Evolutionary conservation across 2,797 vertebrate genomes (phyloP).

Genomic region (Sternarchorhynchus goeldii): DNA sequence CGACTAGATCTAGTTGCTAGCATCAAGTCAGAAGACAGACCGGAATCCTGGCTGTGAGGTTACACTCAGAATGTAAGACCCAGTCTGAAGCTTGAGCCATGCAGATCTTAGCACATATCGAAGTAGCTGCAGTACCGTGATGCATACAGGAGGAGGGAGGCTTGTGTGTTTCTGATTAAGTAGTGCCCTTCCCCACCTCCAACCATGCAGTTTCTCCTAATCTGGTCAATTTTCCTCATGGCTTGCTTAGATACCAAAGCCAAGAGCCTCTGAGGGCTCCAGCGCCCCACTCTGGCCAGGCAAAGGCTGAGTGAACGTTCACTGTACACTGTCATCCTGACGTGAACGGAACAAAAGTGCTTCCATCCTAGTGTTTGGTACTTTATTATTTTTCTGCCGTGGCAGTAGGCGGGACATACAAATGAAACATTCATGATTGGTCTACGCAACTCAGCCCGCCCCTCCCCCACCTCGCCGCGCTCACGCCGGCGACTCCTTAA

Average conservation of each 20-base stretch:
- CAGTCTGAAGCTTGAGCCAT: conserved; percentile 8
- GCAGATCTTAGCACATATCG: not conserved
- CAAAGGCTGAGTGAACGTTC: conserved; percentile 34
- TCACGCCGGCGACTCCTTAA: conserved; percentile 49
- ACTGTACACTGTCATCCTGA: conserved; percentile 60
- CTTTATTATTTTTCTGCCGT: conserved; percentile 60
- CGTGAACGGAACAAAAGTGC: conserved; percentile 54
- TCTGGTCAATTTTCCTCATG: conserved; percentile 57
- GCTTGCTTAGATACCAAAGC: conserved; percentile 70
- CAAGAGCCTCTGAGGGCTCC: conserved; percentile 61
- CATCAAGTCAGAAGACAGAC: conserved; percentile 23
- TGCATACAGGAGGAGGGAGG: too few relatives aligned
- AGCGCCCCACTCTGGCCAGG: conserved; percentile 49
- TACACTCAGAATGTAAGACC: conserved; percentile 26
- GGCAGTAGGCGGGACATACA: conserved; percentile 50
- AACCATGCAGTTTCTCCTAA: conserved; percentile 51
- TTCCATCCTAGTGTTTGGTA: conserved; percentile 65
- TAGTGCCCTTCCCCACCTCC: conserved; percentile 34
- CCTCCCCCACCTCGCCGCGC: conserved; percentile 15
- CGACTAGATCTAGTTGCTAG: not conserved
- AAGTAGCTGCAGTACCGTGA: not conserved
- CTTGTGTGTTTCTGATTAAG: conserved; percentile 36
- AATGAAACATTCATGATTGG: conserved; percentile 54
- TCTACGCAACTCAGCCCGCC: not conserved
- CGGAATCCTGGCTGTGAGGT: conserved; percentile 3